Evolutionary conservation across 2,113 vertebrate genomes (phyloP).

Genomic region (Naja naja): DNA sequence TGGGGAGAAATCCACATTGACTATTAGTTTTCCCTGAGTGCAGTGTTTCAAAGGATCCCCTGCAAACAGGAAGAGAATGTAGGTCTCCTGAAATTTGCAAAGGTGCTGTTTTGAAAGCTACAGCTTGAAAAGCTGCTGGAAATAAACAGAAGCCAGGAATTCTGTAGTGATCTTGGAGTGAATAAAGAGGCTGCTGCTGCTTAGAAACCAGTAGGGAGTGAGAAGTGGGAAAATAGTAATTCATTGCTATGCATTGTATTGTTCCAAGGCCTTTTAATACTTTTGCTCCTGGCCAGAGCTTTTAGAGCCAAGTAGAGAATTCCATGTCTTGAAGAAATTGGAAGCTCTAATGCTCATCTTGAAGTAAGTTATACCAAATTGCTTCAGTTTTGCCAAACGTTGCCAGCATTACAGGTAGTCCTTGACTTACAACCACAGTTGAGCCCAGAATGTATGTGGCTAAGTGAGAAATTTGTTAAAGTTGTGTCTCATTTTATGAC

Average conservation of each 20-base stretch:
- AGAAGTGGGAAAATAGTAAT: not conserved
- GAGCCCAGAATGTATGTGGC: not conserved
- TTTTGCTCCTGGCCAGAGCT: not conserved
- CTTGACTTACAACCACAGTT: not conserved
- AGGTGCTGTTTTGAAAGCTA: not conserved
- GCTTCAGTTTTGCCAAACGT: not conserved
- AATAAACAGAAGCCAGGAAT: not conserved
- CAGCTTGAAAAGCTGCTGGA: not conserved
- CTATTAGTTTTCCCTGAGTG: not conserved
- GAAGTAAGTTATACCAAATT: not conserved
- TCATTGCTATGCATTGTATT: not conserved
- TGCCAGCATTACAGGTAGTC: not conserved
- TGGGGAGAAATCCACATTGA: not conserved
- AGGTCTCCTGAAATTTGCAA: not conserved
- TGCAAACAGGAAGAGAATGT: not conserved
- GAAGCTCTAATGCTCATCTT: not conserved
- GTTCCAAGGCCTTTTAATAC: not conserved
- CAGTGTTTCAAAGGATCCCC: not conserved
- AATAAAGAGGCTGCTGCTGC: not conserved
- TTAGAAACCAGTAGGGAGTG: not conserved
- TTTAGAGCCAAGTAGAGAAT: not conserved
- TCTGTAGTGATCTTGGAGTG: not conserved
- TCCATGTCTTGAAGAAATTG: not conserved
- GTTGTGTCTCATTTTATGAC: not conserved
- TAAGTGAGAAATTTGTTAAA: not conserved